Evolutionary conservation across 2,113 vertebrate species (phyloP).

Genomic region (Perca flavescens): DNA sequence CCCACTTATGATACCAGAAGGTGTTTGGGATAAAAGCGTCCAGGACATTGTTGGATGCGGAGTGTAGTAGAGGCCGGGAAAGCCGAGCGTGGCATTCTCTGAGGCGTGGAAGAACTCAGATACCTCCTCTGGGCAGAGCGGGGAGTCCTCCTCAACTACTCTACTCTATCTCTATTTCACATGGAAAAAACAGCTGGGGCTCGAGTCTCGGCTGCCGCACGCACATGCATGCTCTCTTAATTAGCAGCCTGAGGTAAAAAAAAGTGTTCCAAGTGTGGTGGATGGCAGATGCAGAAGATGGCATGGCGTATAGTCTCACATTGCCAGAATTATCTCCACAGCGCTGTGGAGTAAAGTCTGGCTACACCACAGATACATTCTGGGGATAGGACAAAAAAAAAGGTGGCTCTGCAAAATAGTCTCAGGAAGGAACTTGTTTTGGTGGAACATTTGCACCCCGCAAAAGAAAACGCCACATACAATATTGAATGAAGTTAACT

Average conservation of each 20-base stretch:
- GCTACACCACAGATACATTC: too few relatives aligned
- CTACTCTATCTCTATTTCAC: conserved; percentile 1
- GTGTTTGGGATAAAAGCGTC: conserved; percentile 55
- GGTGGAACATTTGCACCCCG: too few relatives aligned
- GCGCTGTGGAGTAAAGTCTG: too few relatives aligned
- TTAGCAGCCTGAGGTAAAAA: conserved; percentile 1
- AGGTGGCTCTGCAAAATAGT: too few relatives aligned
- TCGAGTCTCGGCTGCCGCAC: neutral
- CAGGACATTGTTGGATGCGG: conserved; percentile 55
- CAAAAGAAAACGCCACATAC: too few relatives aligned
- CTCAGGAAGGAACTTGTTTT: too few relatives aligned
- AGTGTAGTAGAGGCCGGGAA: conserved; percentile 56
- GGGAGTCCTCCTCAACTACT: conserved; percentile 41
- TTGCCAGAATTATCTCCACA: too few relatives aligned
- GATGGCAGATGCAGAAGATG: neutral
- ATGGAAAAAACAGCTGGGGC: conserved; percentile 24
- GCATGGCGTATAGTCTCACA: neutral
- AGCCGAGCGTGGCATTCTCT: conserved; percentile 52
- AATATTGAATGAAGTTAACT: too few relatives aligned
- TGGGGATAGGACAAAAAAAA: too few relatives aligned
- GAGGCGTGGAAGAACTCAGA: conserved; percentile 47
- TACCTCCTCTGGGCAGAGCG: conserved; percentile 47
- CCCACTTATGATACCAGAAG: conserved; percentile 49
- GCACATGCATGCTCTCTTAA: conserved; percentile 27
- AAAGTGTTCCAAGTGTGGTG: neutral